Evolutionary conservation across 2,113 vertebrate genomes (phyloP), one percentile per base, ranked within the genome.

Genomic region (Pampusana beccarii): DNA sequence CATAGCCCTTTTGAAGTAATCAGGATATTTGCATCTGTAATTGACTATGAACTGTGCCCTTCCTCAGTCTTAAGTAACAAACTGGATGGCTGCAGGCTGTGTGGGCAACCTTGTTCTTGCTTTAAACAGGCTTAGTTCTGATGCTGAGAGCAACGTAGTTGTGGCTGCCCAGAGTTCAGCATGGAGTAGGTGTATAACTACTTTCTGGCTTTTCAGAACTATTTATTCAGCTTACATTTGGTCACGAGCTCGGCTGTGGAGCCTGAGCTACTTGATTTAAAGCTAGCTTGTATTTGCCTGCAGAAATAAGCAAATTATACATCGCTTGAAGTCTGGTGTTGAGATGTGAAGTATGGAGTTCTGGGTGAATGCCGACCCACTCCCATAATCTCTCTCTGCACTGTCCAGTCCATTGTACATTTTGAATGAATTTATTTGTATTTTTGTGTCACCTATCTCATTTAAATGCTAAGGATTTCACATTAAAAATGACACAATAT

Each of bases 381-480:
- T 90, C 54, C 82, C 5, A 1, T 90, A 78, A 90, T 93, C 91
- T 92, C 0, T 29, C 94, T 95, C 95, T 94, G 80, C 90, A 40
- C 90, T 86, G 90, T 92, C 93, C 85, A 90, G 90, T 93, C 90
- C 69, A 57, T 60, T 84, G 82, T 84, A 86, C 53, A 38, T 92
- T 79, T 92, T 87, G 85, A 95, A 95, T 69, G 38, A 88, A 93
- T 80, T 83, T 97, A 83, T 92, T 84, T 95, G 84, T 95, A 90
- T 86, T 84, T 96, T 88, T 80, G 70, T 96, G 90, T 96, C 88
- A 88, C 29, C 75, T 93, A 50, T 70, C 79, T 90, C 70, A 95
- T 58, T 90, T 88, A 83, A 93, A 50, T 50, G 26, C 75, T 83
- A 71, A 73, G 67, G 75, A 51, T 88, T 96, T 92, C 67, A 48